Evolutionary conservation across 92 coral and sea anemone species (phyloP), one percentile per base, ranked within the genome.

Genomic region (Umimayanthus chanpuru): DNA sequence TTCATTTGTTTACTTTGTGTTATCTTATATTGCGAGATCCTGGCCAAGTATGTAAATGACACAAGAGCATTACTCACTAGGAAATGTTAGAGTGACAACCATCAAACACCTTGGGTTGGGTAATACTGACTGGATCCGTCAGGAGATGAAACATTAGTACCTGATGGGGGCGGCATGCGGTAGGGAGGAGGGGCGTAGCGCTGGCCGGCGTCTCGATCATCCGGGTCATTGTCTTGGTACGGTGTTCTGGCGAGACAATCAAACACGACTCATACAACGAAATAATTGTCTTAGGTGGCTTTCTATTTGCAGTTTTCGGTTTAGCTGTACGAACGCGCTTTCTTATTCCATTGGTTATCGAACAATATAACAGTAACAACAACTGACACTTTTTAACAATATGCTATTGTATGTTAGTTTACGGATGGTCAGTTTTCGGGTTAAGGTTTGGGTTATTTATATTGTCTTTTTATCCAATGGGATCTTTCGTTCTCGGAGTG

Each of bases 131-230:
- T 95, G 90, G 89, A 70, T 58, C 94, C 96, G 44, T 91, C 85
- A 49, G 94, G 89, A n/a, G 93, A 88, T 28, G 93, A 88, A 38
- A 86, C 92, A 85, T 88, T 93, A 67, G 89, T 86, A 26, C 90
- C 94, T 26, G 96, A 89, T 32, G 95, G 92, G 6, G 98, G 98
- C 0, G 98, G 98, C 81, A 95, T 87, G 28, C 94, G 96, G 79
- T 95, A 95, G 4, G 98, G 98, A 58, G 98, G 98, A 9, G 98
- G 98, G 65, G 96, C 94, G 29, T 93, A 95, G 75, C 88, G 91
- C 50, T 94, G 98, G 8, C 92, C 67, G 30, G 79, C 89, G 3
- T 90, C 96, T 2, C 92, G 89, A 55, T 94, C 94, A 79, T 89
- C 92, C 21, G 29, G 84, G 5, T 47, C 55, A 50, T 44, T 6